A percentile compares a stretch with the other conserved stretches of the same genome.
These are phyloP conservation scores for Procavia capensis DNA, from an alignment of 2,113 vertebrate genomes.

Conservation along the genomic window DNA sequence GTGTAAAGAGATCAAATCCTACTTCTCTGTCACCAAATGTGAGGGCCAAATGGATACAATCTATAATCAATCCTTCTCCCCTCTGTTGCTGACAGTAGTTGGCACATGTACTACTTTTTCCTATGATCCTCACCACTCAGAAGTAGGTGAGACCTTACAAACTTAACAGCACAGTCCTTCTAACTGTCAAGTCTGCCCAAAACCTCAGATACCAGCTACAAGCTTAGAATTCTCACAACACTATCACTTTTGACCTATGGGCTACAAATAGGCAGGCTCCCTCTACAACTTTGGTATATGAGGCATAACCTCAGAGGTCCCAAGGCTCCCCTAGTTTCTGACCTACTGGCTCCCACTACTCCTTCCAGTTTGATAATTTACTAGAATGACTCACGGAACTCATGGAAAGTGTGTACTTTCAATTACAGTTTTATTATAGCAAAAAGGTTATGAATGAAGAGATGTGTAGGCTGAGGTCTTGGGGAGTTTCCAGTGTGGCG, in stretches of 20 bases:
- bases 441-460: neutral
- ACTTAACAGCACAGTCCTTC: neutral
- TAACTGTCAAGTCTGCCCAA: neutral
- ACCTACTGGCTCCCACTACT: neutral
- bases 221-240: neutral
- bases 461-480: neutral
- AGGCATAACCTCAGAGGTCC: neutral
- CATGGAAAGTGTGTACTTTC: neutral
- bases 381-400: neutral
- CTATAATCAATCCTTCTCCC: neutral
- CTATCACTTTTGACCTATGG: neutral
- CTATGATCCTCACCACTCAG: neutral
- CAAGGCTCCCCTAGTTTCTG: neutral
- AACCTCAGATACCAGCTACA: neutral
- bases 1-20: neutral
- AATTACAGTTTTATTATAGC: neutral
- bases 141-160: neutral
- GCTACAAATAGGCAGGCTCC: neutral
- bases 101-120: neutral
- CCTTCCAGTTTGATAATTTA: neutral
- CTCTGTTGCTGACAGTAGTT: neutral
- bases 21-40: neutral
- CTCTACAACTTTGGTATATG: neutral
- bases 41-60: neutral
- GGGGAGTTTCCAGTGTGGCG: neutral